These are phyloP conservation scores for Mustela nigripes DNA, from an alignment of 2,113 vertebrate genomes.

Conservation along the genomic window DNA sequence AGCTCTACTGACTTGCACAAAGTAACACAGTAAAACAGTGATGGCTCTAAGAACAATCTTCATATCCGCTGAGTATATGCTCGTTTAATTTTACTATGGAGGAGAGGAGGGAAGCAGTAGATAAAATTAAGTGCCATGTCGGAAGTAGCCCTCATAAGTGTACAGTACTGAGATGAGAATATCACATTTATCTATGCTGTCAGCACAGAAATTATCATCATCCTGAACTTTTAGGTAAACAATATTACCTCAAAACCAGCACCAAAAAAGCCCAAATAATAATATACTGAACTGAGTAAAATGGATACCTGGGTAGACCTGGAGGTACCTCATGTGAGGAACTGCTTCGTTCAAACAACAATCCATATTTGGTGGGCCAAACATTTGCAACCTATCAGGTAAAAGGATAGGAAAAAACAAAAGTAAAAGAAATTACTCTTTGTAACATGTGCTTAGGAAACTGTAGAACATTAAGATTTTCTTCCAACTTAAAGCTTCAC, in stretches of 20 bases:
- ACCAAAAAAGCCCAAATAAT: conserved; percentile 23
- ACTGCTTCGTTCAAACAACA: conserved; percentile 95
- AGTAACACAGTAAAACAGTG: not conserved
- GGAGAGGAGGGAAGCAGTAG: not conserved
- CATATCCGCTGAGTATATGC: not conserved
- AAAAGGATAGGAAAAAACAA: conserved; percentile 84
- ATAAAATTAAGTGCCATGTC: not conserved
- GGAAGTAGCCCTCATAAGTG: not conserved
- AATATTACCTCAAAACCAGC: conserved; percentile 17
- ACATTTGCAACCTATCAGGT: conserved; percentile 94
- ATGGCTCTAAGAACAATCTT: not conserved
- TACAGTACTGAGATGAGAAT: not conserved
- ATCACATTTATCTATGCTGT: not conserved
- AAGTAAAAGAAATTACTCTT: not conserved
- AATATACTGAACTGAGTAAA: conserved; percentile 30
- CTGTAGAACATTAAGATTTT: not conserved
- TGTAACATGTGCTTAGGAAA: conserved; percentile 20
- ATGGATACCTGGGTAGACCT: conserved; percentile 90
- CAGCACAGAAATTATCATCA: not conserved
- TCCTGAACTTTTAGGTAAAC: not conserved
- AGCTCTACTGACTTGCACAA: not conserved
- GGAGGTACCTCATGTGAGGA: conserved; percentile 91
- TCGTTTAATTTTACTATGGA: not conserved
- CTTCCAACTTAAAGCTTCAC: conserved; percentile 45
- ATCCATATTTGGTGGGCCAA: conserved; percentile 96